A percentile compares a stretch with the other conserved stretches of the same genome.
These are phyloP conservation scores for Talpa occidentalis DNA, from an alignment of 2,113 vertebrate species.

Conservation along the genomic window DNA sequence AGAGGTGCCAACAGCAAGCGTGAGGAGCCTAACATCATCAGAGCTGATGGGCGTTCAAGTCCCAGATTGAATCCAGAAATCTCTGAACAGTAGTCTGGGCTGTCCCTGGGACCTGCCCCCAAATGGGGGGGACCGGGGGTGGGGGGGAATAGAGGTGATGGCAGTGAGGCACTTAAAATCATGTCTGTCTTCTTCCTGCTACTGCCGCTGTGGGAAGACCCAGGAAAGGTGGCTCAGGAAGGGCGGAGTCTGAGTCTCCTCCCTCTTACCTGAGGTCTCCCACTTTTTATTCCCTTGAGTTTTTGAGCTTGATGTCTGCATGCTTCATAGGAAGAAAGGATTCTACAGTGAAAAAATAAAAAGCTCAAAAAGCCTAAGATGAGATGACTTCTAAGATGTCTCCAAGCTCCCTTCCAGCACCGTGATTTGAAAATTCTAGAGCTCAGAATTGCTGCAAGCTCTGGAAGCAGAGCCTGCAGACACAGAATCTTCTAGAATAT, in stretches of 20 bases:
- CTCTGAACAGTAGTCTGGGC: not conserved
- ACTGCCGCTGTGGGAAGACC: not conserved
- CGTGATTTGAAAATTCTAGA: not conserved
- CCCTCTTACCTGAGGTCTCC: too few relatives aligned
- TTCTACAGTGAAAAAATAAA: not conserved
- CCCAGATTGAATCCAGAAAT: not conserved
- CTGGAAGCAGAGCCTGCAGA: not conserved
- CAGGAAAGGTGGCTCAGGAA: not conserved
- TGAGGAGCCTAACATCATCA: too few relatives aligned
- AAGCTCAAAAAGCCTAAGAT: not conserved
- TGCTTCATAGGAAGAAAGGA: not conserved
- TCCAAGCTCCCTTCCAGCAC: not conserved
- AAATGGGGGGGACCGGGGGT: not conserved
- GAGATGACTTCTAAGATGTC: not conserved
- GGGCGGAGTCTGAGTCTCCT: not conserved
- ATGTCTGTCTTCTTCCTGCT: not conserved
- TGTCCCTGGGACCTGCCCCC: not conserved
- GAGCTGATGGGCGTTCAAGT: not conserved
- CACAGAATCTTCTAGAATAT: not conserved
- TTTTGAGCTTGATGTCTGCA: not conserved
- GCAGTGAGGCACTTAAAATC: not conserved
- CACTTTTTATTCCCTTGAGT: not conserved
- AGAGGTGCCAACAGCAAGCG: not conserved
- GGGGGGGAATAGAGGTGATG: not conserved
- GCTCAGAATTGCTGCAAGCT: not conserved